phyloP scores from a whole-genome alignment of 2,797 vertebrate genomes.

The Eulemur mongoz region DNA sequence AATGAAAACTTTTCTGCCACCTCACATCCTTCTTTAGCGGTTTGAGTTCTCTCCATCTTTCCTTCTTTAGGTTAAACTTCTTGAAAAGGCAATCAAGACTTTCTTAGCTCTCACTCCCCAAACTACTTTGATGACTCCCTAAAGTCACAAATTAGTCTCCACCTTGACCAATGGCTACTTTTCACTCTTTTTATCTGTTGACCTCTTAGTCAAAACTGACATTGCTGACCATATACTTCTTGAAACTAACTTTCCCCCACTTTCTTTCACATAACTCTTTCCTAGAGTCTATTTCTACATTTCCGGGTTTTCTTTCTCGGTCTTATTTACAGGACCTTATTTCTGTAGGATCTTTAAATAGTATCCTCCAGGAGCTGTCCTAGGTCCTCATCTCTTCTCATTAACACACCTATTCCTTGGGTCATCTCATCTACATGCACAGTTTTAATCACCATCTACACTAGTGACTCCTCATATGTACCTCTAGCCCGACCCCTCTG shows the following conservation, averaged over 20 bases:
- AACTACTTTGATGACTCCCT: not conserved
- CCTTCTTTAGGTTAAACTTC: not conserved
- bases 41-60: not conserved
- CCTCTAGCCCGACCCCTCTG: not conserved
- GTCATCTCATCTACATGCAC: not conserved
- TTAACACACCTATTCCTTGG: not conserved
- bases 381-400: not conserved
- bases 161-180: not conserved
- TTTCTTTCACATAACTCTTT: not conserved
- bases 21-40: not conserved
- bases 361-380: not conserved
- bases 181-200: not conserved
- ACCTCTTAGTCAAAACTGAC: constrained; percentile 4
- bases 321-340: not conserved
- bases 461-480: not conserved
- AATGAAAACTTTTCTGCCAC: not conserved
- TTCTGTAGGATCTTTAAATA: not conserved
- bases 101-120: not conserved
- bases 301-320: not conserved
- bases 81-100: constrained; percentile 33
- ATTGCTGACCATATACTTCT: not conserved
- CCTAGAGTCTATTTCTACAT: not conserved
- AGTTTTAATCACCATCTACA: not conserved
- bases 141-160: not conserved
- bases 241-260: not conserved